Conservation (phyloP, 1,140 invertebrate genomes). For the Medauroidea extradentata region DNA sequence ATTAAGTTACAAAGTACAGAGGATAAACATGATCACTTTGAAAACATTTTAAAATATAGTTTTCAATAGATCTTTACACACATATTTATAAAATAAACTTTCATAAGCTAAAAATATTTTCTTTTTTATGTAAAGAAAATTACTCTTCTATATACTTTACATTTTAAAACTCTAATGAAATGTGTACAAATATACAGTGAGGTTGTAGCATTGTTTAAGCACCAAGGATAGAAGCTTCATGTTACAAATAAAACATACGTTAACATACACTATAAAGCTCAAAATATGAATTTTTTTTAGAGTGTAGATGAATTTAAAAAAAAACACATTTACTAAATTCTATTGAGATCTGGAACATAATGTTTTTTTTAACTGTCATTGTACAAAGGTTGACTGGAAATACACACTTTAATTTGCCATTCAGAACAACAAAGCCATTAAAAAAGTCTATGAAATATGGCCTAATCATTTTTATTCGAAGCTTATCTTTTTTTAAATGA, state of each 20-base stretch:
- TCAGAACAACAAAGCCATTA: neutral
- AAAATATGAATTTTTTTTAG: neutral
- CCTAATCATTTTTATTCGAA: neutral
- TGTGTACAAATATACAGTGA: too few species aligned
- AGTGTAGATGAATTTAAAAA: neutral
- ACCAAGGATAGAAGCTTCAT: constrained; percentile 2
- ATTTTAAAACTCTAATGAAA: too few species aligned
- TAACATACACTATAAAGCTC: neutral
- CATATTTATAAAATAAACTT: constrained; percentile 9
- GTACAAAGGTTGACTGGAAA: neutral
- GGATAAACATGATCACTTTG: too few species aligned
- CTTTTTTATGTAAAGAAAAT: neutral
- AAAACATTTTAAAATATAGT: neutral
- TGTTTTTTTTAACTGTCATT: neutral
- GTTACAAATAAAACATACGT: constrained; percentile 2
- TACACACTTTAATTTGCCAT: neutral
- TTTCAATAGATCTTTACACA: neutral
- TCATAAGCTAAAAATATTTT: constrained; percentile 8
- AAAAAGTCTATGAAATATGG: neutral
- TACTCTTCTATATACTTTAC: too few species aligned
- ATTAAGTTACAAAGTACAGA: too few species aligned
- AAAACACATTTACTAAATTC: neutral
- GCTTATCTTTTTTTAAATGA: neutral
- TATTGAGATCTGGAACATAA: neutral
- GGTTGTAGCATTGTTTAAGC: neutral